Evolutionary conservation across 1,140 invertebrate genomes (phyloP).

Genomic region (Cotesia vestalis): DNA sequence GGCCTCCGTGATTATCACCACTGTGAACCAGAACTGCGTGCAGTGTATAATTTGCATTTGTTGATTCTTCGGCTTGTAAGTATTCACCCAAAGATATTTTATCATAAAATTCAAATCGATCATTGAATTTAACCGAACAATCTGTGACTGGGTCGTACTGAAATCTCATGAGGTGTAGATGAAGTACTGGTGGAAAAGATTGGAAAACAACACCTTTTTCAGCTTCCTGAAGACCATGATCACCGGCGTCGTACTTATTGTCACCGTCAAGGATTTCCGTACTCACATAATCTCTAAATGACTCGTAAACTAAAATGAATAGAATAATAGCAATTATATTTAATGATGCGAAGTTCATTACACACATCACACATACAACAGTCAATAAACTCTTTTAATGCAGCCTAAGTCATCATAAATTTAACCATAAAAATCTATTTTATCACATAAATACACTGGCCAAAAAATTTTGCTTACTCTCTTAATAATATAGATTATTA

Average conservation of each 20-base stretch:
- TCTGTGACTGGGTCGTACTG: conserved; percentile 98
- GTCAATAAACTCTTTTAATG: too few species aligned
- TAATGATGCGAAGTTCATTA: conserved; percentile 33
- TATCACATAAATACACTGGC: too few species aligned
- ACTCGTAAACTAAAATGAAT: conserved; percentile 85
- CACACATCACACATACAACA: background rate
- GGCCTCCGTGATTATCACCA: conserved; percentile 99
- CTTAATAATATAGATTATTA: too few species aligned
- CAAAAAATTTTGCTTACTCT: too few species aligned
- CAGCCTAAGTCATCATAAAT: too few species aligned
- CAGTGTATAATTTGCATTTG: conserved; percentile 91
- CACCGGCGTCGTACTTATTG: conserved; percentile 99
- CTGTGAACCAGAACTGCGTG: conserved; percentile 99
- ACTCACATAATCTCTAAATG: conserved; percentile 97
- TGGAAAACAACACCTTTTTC: conserved; percentile 99
- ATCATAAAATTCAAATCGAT: conserved; percentile 96
- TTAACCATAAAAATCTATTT: too few species aligned
- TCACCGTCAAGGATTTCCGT: conserved; percentile 97
- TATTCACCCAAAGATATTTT: conserved; percentile 87
- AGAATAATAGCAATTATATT: conserved; percentile 32
- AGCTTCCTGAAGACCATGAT: conserved; percentile 95
- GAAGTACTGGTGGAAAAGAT: conserved; percentile 96
- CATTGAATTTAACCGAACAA: conserved; percentile 99
- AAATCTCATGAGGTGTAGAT: conserved; percentile 98
- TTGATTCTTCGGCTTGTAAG: conserved; percentile 83